Conservation (phyloP, 2,888 invertebrate species). For the Ecliptopera silaceata region DNA sequence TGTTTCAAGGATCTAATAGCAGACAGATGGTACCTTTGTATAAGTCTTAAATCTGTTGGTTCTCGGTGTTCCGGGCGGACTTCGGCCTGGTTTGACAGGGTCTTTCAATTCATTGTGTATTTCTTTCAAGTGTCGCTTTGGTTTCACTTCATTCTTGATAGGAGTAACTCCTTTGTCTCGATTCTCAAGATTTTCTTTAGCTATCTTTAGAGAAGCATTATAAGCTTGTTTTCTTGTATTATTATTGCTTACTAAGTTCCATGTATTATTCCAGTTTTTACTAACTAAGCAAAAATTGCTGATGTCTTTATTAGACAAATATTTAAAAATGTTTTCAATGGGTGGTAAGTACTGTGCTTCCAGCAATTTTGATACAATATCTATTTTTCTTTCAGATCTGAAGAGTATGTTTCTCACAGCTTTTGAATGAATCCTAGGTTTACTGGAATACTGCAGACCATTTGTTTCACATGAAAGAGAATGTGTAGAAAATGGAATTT, state of each 20-base stretch:
- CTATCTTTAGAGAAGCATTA: slow-evolving; percentile 52
- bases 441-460: slow-evolving; percentile 50
- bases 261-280: slow-evolving; percentile 61
- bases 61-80: slow-evolving; percentile 68
- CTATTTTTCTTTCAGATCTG: slow-evolving; percentile 68
- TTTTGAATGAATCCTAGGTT: slow-evolving; percentile 44
- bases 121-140: slow-evolving; percentile 55
- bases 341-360: slow-evolving; percentile 54
- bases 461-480: slow-evolving; percentile 65
- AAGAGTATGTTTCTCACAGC: slow-evolving; percentile 49
- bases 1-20: too few relatives aligned
- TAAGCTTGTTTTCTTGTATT: slow-evolving; percentile 57
- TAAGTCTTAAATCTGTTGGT: slow-evolving; percentile 69
- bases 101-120: slow-evolving; percentile 61
- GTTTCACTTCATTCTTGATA: slow-evolving; percentile 42
- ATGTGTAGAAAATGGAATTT: slow-evolving; percentile 66
- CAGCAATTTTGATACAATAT: slow-evolving; percentile 65
- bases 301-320: slow-evolving; percentile 67
- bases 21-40: slow-evolving; percentile 67
- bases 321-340: slow-evolving; percentile 63
- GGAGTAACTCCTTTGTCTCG: slow-evolving; percentile 43
- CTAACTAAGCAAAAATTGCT: slow-evolving; percentile 69
- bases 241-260: slow-evolving; percentile 56
- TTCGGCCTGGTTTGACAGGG: slow-evolving; percentile 40
- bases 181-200: slow-evolving; percentile 70